Percentiles rank a stretch among this genome's conserved stretches.
Evolutionary conservation across 2,888 invertebrate genomes (phyloP).

Genomic region (Mactromeris polynyma): DNA sequence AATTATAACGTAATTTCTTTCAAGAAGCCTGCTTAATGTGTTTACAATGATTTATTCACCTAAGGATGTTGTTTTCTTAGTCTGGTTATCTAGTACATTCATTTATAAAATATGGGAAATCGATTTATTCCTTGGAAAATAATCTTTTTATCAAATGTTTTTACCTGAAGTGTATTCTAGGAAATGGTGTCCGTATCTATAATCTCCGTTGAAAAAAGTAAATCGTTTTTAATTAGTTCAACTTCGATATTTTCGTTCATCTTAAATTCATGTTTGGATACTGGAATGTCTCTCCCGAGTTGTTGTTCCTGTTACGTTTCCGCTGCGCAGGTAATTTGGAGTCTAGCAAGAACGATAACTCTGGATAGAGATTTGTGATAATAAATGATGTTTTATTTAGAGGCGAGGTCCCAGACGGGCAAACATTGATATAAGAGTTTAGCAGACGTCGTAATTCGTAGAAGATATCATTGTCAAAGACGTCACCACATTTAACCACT

Average conservation of each 20-base stretch:
- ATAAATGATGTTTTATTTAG: too few relatives aligned
- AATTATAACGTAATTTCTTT: background rate
- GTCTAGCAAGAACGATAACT: too few relatives aligned
- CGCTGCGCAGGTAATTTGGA: too few relatives aligned
- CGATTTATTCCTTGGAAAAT: background rate
- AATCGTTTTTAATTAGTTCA: background rate
- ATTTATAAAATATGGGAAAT: background rate
- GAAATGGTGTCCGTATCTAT: background rate
- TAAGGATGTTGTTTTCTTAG: background rate
- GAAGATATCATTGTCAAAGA: too few relatives aligned
- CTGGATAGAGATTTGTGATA: too few relatives aligned
- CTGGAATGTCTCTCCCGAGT: too few relatives aligned
- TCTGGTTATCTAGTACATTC: background rate
- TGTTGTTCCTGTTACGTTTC: too few relatives aligned
- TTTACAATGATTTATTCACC: background rate
- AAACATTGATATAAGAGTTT: too few relatives aligned
- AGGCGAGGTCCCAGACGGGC: too few relatives aligned
- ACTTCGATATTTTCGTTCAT: background rate
- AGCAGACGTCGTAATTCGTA: too few relatives aligned
- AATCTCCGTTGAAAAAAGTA: background rate
- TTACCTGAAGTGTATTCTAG: constrained; percentile 5
- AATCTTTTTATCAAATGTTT: background rate
- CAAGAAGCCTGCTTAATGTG: background rate
- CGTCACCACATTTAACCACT: too few relatives aligned
- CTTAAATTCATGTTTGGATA: background rate